Evolutionary conservation across 2,888 invertebrate species (phyloP), one percentile per base, ranked within the genome.

Genomic region (Shargacucullia verbasci): DNA sequence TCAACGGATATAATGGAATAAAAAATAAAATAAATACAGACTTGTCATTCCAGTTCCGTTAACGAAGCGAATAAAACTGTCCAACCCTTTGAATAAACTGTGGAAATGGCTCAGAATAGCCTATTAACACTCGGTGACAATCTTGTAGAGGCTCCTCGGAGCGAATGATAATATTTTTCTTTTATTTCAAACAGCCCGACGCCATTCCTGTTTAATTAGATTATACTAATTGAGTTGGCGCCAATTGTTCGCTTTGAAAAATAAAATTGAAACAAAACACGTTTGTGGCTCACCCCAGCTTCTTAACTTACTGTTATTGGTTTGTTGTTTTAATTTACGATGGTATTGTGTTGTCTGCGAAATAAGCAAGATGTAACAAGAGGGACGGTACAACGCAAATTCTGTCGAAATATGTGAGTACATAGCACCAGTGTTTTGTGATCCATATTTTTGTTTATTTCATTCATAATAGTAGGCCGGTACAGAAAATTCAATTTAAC

Each of bases 31-130:
- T 84, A 87, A 88, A 87, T 82, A 84, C 83, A 79, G 79, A 79
- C 77, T 78, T 80, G 82, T 80, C 82, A 81, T 86, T 81, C 80
- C 80, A 77, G 78, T 80, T 76, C 83, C 79, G 87, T 83, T 89
- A 91, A 90, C 89, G 89, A 90, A 89, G 87, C 85, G 86, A 88
- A 90, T 87, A 89, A 89, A 90, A 88, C 81, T 85, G 85, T 84
- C 83, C 86, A 90, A 86, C 86, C 88, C 86, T 86, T 89, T 90
- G 83, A 86, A 89, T 88, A 89, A 88, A 87, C 88, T 80, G 86
- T 84, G 83, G 81, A 89, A 91, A 87, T 87, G 86, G 83, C 79
- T 81, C 80, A 80, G 85, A 87, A 89, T 88, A 85, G 90, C 84
- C 89, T 89, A 89, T 91, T 91, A 91, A 87, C 88, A 86, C 87